Evolutionary conservation across 2,797 vertebrate genomes (phyloP).

Genomic region (Astyanax mexicanus): DNA sequence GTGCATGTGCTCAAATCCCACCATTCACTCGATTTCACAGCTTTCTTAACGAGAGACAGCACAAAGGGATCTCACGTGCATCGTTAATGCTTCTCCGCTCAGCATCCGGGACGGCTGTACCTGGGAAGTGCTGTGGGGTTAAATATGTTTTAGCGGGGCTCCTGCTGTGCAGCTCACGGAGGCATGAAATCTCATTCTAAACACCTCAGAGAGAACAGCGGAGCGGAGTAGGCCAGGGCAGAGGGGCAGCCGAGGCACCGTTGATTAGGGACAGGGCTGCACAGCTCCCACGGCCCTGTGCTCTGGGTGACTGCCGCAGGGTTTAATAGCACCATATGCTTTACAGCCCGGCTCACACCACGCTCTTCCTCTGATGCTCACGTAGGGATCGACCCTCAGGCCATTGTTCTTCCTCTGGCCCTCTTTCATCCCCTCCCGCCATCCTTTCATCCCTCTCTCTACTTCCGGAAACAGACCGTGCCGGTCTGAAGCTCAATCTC

Average conservation of each 20-base stretch:
- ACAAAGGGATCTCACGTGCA: constrained; percentile 34
- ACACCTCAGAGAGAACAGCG: constrained; percentile 48
- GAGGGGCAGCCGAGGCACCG: constrained; percentile 18
- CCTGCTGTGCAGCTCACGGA: constrained; percentile 49
- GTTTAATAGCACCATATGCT: constrained; percentile 69
- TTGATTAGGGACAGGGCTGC: constrained; percentile 40
- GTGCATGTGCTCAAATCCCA: constrained; percentile 34
- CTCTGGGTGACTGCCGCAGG: constrained; percentile 62
- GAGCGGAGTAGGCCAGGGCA: constrained; percentile 22
- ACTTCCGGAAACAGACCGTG: constrained; percentile 41
- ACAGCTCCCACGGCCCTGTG: constrained; percentile 35
- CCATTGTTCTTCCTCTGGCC: constrained; percentile 28
- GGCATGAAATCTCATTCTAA: constrained; percentile 59
- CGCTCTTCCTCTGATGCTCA: constrained; percentile 43
- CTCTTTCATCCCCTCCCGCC: background rate
- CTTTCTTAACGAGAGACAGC: constrained; percentile 55
- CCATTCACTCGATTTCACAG: constrained; percentile 60
- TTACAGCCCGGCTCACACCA: constrained; percentile 60
- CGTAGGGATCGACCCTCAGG: constrained; percentile 43
- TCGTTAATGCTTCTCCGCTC: constrained; percentile 38
- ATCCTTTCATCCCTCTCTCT: constrained; percentile 5
- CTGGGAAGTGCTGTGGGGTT: constrained; percentile 53
- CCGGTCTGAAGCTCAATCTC: background rate
- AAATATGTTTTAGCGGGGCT: constrained; percentile 48
- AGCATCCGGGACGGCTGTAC: constrained; percentile 25